phyloP scores from a whole-genome alignment of 2,888 invertebrate genomes.

The Gandaritis pyraliata region DNA sequence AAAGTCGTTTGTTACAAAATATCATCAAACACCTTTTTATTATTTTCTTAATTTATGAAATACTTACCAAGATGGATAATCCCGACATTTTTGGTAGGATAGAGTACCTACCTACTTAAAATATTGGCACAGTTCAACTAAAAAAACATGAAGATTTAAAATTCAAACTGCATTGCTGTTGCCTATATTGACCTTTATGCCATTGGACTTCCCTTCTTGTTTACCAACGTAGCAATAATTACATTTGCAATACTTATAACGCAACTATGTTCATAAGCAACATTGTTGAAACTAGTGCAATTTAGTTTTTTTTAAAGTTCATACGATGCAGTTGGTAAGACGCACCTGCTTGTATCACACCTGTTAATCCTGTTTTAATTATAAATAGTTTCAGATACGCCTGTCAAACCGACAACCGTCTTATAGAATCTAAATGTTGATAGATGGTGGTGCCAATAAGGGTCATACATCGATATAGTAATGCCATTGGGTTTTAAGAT shows the following conservation, averaged over 20 bases:
- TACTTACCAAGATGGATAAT: too few species aligned
- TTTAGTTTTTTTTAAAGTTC: conserved; percentile 75
- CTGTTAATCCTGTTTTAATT: conserved; percentile 62
- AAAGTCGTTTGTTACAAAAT: neutral
- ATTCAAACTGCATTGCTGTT: neutral
- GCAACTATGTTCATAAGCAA: conserved; percentile 41
- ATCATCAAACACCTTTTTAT: neutral
- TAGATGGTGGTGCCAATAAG: too few species aligned
- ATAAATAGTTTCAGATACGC: conserved; percentile 60
- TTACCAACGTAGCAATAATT: conserved; percentile 19
- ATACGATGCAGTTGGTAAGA: conserved; percentile 70
- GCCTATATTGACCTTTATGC: conserved; percentile 20
- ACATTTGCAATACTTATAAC: conserved; percentile 26
- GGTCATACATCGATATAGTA: too few species aligned
- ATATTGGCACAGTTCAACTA: too few species aligned
- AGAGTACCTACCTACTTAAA: too few species aligned
- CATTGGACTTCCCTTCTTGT: conserved; percentile 21
- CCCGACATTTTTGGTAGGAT: too few species aligned
- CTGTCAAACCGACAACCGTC: conserved; percentile 27
- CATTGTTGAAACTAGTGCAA: conserved; percentile 38
- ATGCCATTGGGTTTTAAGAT: too few species aligned
- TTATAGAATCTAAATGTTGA: conserved; percentile 9
- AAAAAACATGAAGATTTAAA: too few species aligned
- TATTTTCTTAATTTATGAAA: too few species aligned
- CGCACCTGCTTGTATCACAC: conserved; percentile 73